These are phyloP conservation scores for Alsophila aescularia DNA, from an alignment of 2,888 invertebrate species.

Conservation along the genomic window DNA sequence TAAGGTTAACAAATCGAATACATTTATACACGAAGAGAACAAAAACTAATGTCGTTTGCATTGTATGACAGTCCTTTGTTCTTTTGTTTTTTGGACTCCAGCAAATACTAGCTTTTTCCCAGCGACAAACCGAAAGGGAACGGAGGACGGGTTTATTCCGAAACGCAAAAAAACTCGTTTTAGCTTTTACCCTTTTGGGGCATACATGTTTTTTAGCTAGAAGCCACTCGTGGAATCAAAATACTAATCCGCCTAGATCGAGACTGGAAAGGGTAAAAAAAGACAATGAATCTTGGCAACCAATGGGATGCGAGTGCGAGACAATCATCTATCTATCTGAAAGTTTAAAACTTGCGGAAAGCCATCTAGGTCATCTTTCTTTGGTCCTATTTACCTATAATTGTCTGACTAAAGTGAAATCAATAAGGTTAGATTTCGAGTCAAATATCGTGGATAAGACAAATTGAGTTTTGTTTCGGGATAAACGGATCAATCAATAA, in stretches of 20 bases:
- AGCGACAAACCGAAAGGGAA: slow-evolving; percentile 21
- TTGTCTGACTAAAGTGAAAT: slow-evolving; percentile 1
- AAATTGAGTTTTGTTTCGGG: slow-evolving; percentile 50
- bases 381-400: neutral
- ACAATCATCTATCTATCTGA: neutral
- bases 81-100: slow-evolving; percentile 39
- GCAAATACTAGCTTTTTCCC: slow-evolving; percentile 49
- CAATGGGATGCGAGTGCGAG: neutral
- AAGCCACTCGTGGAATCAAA: slow-evolving; percentile 5
- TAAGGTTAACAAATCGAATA: neutral
- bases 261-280: slow-evolving; percentile 2
- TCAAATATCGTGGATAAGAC: slow-evolving; percentile 41
- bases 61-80: slow-evolving; percentile 54
- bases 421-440: slow-evolving; percentile 13
- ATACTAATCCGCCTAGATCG: slow-evolving; percentile 12
- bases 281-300: slow-evolving; percentile 4
- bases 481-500: slow-evolving; percentile 47
- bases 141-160: slow-evolving; percentile 40
- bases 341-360: slow-evolving; percentile 4
- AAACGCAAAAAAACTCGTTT: slow-evolving; percentile 41
- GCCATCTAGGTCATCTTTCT: neutral
- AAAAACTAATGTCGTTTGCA: slow-evolving; percentile 47
- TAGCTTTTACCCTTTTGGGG: slow-evolving; percentile 29
- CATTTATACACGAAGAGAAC: slow-evolving; percentile 17
- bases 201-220: slow-evolving; percentile 37